These are phyloP conservation scores for Ladona fulva DNA, from an alignment of 1,140 invertebrate genomes.

Conservation along the genomic window DNA sequence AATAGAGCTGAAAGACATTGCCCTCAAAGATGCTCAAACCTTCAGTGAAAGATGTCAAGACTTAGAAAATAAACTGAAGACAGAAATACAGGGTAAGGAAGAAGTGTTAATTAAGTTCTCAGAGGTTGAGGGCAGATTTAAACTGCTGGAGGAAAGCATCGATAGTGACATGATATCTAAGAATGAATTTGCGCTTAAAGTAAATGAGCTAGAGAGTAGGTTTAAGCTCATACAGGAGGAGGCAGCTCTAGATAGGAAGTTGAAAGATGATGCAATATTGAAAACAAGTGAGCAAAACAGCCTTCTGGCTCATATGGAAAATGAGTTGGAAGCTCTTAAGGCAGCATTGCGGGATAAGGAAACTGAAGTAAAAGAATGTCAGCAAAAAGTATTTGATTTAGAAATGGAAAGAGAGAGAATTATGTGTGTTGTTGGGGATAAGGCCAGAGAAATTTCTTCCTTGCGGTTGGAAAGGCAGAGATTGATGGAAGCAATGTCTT, in stretches of 20 bases:
- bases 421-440: neutral
- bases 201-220: neutral
- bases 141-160: neutral
- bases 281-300: conserved; percentile 37
- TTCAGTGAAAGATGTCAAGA: neutral
- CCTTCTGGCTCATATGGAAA: conserved; percentile 40
- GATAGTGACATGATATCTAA: neutral
- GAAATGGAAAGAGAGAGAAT: neutral
- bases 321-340: conserved; percentile 42
- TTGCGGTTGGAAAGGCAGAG: neutral
- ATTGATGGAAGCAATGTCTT: neutral
- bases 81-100: neutral
- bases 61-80: neutral
- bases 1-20: neutral
- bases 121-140: neutral
- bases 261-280: conserved; percentile 26
- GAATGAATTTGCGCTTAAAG: neutral
- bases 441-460: neutral
- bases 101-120: neutral
- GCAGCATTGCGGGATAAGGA: conserved; percentile 42
- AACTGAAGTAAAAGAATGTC: conserved; percentile 20
- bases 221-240: neutral
- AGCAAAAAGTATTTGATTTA: neutral
- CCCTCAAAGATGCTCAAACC: neutral
- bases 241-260: neutral